phyloP scores from a whole-genome alignment of 2,113 vertebrate species.

The Prolemur simus region DNA sequence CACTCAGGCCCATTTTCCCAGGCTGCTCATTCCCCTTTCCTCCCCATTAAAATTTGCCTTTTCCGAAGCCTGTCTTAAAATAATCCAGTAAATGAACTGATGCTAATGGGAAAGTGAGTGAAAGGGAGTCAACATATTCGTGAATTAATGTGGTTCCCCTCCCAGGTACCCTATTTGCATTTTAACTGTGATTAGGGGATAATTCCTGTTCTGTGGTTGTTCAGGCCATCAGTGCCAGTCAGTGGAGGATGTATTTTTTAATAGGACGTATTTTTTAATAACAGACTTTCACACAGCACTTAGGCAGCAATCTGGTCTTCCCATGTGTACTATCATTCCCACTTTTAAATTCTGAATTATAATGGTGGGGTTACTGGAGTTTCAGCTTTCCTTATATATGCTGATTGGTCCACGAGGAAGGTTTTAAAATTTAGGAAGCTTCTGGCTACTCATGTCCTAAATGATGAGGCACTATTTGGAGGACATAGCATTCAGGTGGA shows the following conservation, averaged over 20 bases:
- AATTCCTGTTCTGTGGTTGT: slow-evolving; percentile 7
- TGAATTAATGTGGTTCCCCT: slow-evolving; percentile 9
- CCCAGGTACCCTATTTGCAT: slow-evolving; percentile 8
- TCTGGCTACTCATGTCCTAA: not conserved
- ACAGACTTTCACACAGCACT: not conserved
- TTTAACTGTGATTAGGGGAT: slow-evolving; percentile 25
- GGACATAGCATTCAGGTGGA: not conserved
- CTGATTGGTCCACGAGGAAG: not conserved
- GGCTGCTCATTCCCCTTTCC: not conserved
- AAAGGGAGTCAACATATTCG: not conserved
- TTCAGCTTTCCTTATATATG: not conserved
- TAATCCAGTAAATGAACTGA: slow-evolving; percentile 36
- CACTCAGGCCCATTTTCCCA: no score
- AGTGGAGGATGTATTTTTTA: slow-evolving; percentile 28
- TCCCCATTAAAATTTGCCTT: not conserved
- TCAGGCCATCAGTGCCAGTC: not conserved
- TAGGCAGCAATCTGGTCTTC: not conserved
- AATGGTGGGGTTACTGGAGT: not conserved
- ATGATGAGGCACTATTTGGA: not conserved
- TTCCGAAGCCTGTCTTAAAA: not conserved
- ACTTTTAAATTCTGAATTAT: not conserved
- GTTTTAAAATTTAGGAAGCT: slow-evolving; percentile 19
- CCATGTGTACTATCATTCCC: not conserved
- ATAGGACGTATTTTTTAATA: not conserved
- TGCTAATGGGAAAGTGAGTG: not conserved